Percentiles rank a stretch among this genome's conserved stretches.
phyloP scores from a whole-genome alignment of 2,888 invertebrate genomes.

The Patella pellucida region DNA sequence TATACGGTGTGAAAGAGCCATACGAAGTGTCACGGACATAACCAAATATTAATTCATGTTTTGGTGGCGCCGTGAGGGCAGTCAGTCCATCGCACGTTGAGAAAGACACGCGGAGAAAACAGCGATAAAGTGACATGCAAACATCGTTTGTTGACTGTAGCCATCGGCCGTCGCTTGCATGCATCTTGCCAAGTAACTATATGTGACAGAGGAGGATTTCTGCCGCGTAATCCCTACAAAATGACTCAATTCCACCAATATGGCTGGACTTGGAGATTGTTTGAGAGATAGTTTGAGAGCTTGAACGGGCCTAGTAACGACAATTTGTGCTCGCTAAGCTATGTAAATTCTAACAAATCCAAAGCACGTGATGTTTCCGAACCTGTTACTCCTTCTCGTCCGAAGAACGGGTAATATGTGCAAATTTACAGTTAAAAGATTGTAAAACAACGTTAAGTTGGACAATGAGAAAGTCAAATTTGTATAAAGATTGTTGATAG shows the following conservation, averaged over 20 bases:
- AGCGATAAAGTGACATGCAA: conserved; percentile 23
- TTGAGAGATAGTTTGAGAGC: conserved; percentile 21
- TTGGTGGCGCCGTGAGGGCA: conserved; percentile 23
- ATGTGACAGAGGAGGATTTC: conserved; percentile 27
- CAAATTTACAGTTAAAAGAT: conserved; percentile 31
- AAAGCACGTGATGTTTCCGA: conserved; percentile 16
- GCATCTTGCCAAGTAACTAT: conserved; percentile 27
- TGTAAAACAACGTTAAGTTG: conserved; percentile 29
- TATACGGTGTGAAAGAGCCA: conserved; percentile 24
- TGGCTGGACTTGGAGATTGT: conserved; percentile 22
- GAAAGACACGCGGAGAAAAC: conserved; percentile 24
- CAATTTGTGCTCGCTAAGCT: conserved; percentile 22
- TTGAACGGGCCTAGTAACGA: conserved; percentile 16
- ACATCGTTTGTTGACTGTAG: conserved; percentile 27
- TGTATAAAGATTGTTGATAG: conserved; percentile 23
- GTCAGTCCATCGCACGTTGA: conserved; percentile 20
- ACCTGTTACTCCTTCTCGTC: conserved; percentile 18
- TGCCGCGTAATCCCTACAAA: conserved; percentile 24
- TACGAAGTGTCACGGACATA: conserved; percentile 28
- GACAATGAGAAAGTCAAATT: conserved; percentile 28
- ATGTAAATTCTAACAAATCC: conserved; percentile 24
- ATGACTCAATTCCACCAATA: conserved; percentile 26
- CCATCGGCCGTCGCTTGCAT: conserved; percentile 19
- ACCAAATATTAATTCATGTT: conserved; percentile 30
- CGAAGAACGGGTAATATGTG: conserved; percentile 24